These are phyloP conservation scores for Capitulum mitella DNA, from an alignment of 2,888 invertebrate genomes.

Conservation along the genomic window DNA sequence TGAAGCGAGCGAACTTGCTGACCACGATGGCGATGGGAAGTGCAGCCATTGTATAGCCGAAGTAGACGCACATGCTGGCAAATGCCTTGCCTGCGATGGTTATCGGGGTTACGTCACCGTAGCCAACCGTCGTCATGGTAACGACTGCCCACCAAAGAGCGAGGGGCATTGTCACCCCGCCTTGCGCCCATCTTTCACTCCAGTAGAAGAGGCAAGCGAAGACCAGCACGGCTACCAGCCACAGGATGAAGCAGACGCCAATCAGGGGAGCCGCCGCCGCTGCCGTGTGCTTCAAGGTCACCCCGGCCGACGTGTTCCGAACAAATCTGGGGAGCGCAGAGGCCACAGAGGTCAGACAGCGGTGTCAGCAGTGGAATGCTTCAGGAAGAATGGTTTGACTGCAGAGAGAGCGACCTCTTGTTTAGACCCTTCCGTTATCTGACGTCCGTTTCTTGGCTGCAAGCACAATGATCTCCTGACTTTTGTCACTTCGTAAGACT, in stretches of 20 bases:
- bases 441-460: too few species aligned
- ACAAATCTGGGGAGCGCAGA: not conserved
- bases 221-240: not conserved
- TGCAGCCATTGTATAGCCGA: conserved; percentile 23
- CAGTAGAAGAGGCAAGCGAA: not conserved
- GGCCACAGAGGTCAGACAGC: not conserved
- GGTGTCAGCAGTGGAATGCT: not conserved
- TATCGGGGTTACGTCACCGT: not conserved
- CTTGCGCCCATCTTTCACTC: too few species aligned
- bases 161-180: not conserved
- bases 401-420: too few species aligned
- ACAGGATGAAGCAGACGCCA: not conserved
- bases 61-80: conserved; percentile 1
- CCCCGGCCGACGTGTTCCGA: not conserved
- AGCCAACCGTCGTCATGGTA: not conserved
- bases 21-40: not conserved
- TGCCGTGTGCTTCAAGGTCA: not conserved
- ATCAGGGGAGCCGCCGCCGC: not conserved
- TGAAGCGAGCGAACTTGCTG: not conserved
- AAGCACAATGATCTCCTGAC: too few species aligned
- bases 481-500: too few species aligned
- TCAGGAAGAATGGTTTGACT: too few species aligned
- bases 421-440: too few species aligned
- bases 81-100: not conserved
- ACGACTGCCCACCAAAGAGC: not conserved